Conservation (phyloP, 2,797 vertebrate species). For the Propithecus perrieri region DNA sequence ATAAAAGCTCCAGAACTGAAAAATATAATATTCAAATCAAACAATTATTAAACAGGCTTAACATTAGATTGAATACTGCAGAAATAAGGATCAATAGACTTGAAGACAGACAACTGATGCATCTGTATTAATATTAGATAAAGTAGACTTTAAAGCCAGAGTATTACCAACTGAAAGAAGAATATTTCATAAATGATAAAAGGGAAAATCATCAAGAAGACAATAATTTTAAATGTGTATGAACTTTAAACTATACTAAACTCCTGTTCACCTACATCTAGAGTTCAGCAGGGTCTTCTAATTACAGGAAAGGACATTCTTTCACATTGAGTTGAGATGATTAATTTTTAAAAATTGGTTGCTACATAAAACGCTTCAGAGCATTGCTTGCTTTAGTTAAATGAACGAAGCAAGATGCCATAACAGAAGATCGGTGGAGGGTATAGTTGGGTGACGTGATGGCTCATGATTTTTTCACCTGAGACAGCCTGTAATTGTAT, state of each 20-base stretch:
- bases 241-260: not conserved
- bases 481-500: not conserved
- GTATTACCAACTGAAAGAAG: not conserved
- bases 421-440: not conserved
- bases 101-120: not conserved
- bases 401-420: not conserved
- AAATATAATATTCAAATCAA: conserved; percentile 13
- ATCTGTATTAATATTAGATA: not conserved
- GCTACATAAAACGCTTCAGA: not conserved
- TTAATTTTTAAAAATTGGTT: not conserved
- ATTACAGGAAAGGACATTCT: not conserved
- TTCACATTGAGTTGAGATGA: not conserved
- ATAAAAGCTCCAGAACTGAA: conserved; percentile 1
- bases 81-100: not conserved
- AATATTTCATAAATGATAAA: not conserved
- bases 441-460: not conserved
- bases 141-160: conserved; percentile 14
- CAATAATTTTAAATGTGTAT: not conserved
- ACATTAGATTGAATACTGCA: not conserved
- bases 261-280: not conserved
- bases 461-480: not conserved
- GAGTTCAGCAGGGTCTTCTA: not conserved
- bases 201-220: not conserved
- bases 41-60: not conserved
- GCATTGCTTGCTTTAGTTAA: not conserved